Evolutionary conservation across 2,888 invertebrate genomes (phyloP), one percentile per base, ranked within the genome.

Genomic region (Synergus japonicus): DNA sequence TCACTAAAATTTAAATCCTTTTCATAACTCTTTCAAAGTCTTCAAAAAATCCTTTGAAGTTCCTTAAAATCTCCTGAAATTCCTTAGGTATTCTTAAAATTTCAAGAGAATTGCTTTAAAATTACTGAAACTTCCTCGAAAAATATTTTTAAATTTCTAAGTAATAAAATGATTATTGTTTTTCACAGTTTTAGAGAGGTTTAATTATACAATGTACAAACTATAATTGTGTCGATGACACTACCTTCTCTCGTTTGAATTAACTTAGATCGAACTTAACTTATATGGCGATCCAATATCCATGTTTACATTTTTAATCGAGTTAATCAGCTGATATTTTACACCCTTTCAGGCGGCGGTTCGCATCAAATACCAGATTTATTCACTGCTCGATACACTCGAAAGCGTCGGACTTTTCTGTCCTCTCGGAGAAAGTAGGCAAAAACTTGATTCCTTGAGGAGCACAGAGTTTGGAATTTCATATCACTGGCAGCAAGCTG

Each of bases 131-230:
- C n/a, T n/a, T n/a, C n/a, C n/a, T n/a, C n/a, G n/a, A n/a, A n/a
- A n/a, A n/a, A n/a, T n/a, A n/a, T n/a, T n/a, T n/a, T n/a, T n/a
- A n/a, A n/a, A n/a, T 66, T 9, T 18, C 22, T 22, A 46, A 22
- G 67, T 67, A 46, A 67, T 67, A 67, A 67, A 66, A 66, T 18
- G 4, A 18, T n/a, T 22, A 66, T 44, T 66, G 41, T 66, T 66
- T 66, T 66, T 43, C n/a, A 44, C 18, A 18, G 9, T 44, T 9
- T 43, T 18, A 43, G 66, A 43, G 18, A 66, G 43, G n/a, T 44
- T 66, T 43, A 66, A 65, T 41, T 65, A 65, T 66, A 18, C 43
- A 43, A 41, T 43, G 22, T 29, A 29, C 22, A 1, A 1, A 29
- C 22, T 29, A 29, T 29, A 29, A 66, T 66, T 66, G 66, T 66